Evolutionary conservation across 1,140 invertebrate species (phyloP), one percentile per base, ranked within the genome.

Genomic region (Nebria ingens): DNA sequence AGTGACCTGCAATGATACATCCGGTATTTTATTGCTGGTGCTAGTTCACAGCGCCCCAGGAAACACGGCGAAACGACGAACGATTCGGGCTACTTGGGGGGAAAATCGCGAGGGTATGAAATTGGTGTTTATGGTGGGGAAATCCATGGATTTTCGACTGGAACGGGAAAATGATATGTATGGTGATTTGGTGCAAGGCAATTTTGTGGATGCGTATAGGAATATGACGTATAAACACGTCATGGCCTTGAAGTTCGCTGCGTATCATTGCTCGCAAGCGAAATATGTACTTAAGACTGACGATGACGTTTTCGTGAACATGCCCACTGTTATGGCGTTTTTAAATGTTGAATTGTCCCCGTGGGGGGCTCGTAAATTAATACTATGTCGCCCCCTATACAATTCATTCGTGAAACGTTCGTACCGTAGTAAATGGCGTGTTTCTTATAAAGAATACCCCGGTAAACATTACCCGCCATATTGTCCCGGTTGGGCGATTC

Each of bases 161-260:
- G 62, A 76, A 13, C 62, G 73, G 40, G 90, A 93, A 68, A 78
- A 79, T 61, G 63, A 64, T 2, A 61, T 61, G 0, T 78, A 82
- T 63, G 71, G 75, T 17, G 91, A 93, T 66, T 76, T 93, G 54
- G 77, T 92, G 20, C 86, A 90, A 53, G 88, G 87, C 20, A 82
- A 79, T 61, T 92, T 91, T 68, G 55, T 76, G 6, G 90, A 93
- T 72, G 76, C 76, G 22, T 93, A 93, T 65, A 78, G 82, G 58
- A 93, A 93, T 71, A 79, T 93, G 70, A 91, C 89, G 1, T 89
- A 90, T 64, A 93, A 93, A 70, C 88, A 91, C 69, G 81, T 87
- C 2, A 87, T 89, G 80, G 83, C 79, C 1, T 76, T 93, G n/a
- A 88, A 89, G 67, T 93, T 88, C 84, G 79, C 83, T 40, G 76